phyloP scores from a whole-genome alignment of 2,113 vertebrate species.

The Xiphophorus hellerii region DNA sequence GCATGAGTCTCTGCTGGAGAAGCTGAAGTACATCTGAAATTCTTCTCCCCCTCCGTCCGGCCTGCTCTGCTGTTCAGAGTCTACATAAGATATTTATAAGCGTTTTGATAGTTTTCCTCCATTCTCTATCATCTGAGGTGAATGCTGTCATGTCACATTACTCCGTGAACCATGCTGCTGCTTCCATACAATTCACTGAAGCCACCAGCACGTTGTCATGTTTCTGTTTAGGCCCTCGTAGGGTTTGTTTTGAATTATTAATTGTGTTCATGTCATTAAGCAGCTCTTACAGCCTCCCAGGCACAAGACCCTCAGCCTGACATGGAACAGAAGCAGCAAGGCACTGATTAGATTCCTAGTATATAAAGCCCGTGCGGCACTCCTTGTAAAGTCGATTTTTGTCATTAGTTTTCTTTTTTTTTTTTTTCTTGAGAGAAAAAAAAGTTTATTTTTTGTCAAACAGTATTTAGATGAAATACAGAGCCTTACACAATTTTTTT shows the following conservation, averaged over 20 bases:
- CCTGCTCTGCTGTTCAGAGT: constrained; percentile 28
- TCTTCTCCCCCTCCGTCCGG: neutral
- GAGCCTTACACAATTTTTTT: neutral
- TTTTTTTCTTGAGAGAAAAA: neutral
- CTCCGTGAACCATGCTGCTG: constrained; percentile 41
- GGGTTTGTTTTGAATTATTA: constrained; percentile 70
- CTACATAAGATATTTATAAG: constrained; percentile 78
- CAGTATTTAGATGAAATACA: neutral
- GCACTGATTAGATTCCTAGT: constrained; percentile 52
- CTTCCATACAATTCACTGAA: constrained; percentile 48
- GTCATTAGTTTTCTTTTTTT: neutral
- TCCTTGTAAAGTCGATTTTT: neutral
- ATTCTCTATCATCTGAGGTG: constrained; percentile 73
- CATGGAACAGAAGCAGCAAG: constrained; percentile 44
- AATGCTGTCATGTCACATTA: constrained; percentile 76
- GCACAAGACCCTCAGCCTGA: constrained; percentile 25
- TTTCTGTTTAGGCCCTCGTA: constrained; percentile 50
- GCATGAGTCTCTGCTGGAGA: constrained; percentile 51
- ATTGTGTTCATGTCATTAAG: constrained; percentile 59
- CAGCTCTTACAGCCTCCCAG: constrained; percentile 32
- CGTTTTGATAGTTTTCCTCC: constrained; percentile 76
- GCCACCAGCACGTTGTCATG: constrained; percentile 22
- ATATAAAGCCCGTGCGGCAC: constrained; percentile 8
- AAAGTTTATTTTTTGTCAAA: neutral
- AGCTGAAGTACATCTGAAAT: constrained; percentile 43